Base-by-base conservation (phyloP, 2,888 invertebrate species). In the Azorinus chamasolen region DNA sequence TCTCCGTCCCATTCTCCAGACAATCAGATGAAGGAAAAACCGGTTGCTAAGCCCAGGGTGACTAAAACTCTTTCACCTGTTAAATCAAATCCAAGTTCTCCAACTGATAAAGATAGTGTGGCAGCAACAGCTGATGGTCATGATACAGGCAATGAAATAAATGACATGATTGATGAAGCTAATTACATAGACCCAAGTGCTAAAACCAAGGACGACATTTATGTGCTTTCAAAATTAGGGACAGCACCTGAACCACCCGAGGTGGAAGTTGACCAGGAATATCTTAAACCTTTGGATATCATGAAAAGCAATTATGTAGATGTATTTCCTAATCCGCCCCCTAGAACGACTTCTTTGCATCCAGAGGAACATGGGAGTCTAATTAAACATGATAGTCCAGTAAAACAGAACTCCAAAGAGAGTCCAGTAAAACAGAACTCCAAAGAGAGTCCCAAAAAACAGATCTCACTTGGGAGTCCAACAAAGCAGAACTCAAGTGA, bases 181-280 rank as follows among this genome's bases (percentile, higher is more conserved):
- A 25, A 18, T 16, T 53, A 68, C 43, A 53, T 59, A 22, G 58
- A 57, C 20, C 43, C 54, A 25, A 27, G 24, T 63, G 50, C 41
- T n/a, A 16, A 32, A 12, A 37, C 18, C 5, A 69, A 76, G 50
- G 80, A 77, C 10, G 74, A 77, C 22, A 58, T 54, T 1, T 80
- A 80, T 68, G 76, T 77, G 39, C 48, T 80, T 45, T 65, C 65
- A 25, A 80, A 80, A 58, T 43, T 80, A 20, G 80, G 80, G n/a
- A 73, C 76, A 22, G 80, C 80, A 14, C 80, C 80, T 0, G 32
- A 59, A 66, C 73, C 76, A 50, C 80, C 80, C 4, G 57, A 68
- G 48, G 55, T 14, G 14, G 46, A 63, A 16, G 59, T 58, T 25
- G 61, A 62, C 8, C 73, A 74, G 41, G 73, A 76, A 22, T 80